phyloP scores from a whole-genome alignment of 2,797 vertebrate genomes.

The Pampus argenteus region DNA sequence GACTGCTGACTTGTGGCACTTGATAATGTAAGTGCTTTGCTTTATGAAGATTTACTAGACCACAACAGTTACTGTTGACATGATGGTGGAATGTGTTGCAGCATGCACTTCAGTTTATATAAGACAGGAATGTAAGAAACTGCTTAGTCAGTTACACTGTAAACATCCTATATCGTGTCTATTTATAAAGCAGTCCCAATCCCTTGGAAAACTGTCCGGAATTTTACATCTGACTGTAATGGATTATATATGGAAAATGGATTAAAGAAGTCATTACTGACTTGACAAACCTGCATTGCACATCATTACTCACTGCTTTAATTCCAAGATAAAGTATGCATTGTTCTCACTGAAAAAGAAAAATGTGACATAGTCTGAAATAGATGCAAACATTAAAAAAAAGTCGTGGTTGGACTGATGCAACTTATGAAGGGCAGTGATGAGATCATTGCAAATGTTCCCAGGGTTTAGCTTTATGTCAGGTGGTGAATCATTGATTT shows the following conservation, averaged over 20 bases:
- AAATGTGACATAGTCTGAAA: neutral
- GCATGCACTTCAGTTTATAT: conserved; percentile 1
- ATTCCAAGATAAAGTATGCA: neutral
- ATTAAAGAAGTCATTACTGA: conserved; percentile 26
- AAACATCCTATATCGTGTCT: conserved; percentile 28
- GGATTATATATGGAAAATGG: conserved; percentile 15
- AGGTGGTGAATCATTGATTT: conserved; percentile 13
- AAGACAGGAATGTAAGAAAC: conserved; percentile 5
- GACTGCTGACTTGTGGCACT: neutral
- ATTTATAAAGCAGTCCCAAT: conserved; percentile 32
- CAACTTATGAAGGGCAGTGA: conserved; percentile 16
- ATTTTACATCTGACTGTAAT: conserved; percentile 24
- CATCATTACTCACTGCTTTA: conserved; percentile 18
- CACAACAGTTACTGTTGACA: conserved; percentile 9
- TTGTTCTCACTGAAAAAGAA: neutral
- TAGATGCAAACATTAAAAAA: conserved; percentile 6
- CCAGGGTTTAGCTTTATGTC: conserved; percentile 19
- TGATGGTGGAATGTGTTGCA: conserved; percentile 19
- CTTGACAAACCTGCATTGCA: conserved; percentile 8
- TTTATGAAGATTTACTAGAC: conserved; percentile 25
- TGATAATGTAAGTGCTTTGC: neutral
- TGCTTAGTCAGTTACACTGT: conserved; percentile 5
- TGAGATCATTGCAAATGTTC: conserved; percentile 51
- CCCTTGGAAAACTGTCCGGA: conserved; percentile 22
- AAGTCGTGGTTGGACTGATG: conserved; percentile 1